These are phyloP conservation scores for Sinodicranocentrus sp. DNA, from an alignment of 2,888 invertebrate species.

Conservation along the genomic window DNA sequence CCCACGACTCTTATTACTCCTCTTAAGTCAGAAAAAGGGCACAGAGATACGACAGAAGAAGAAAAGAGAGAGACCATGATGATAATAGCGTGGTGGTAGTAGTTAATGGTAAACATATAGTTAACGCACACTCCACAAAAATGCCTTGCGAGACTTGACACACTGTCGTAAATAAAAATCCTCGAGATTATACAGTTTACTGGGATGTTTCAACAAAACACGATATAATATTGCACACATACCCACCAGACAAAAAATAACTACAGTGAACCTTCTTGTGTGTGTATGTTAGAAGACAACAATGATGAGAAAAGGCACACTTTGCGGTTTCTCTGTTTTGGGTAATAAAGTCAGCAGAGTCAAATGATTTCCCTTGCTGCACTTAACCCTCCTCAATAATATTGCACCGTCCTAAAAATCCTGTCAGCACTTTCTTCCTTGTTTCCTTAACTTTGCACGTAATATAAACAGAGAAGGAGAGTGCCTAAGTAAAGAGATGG, in stretches of 20 bases:
- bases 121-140: constrained; percentile 24
- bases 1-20: neutral
- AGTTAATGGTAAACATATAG: constrained; percentile 42
- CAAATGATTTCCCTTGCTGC: constrained; percentile 67
- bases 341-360: constrained; percentile 67
- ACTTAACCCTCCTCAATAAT: constrained; percentile 64
- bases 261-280: neutral
- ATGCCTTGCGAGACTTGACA: constrained; percentile 53
- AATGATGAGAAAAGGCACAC: constrained; percentile 58
- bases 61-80: constrained; percentile 24
- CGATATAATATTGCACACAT: neutral
- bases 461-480: neutral
- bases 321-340: constrained; percentile 63
- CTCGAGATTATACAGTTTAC: constrained; percentile 45
- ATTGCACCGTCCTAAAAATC: constrained; percentile 59
- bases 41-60: neutral
- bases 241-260: constrained; percentile 1
- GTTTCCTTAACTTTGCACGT: constrained; percentile 9
- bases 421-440: constrained; percentile 63
- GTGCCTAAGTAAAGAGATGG: too few relatives aligned
- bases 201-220: constrained; percentile 18
- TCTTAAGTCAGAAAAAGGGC: neutral
- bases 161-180: constrained; percentile 63
- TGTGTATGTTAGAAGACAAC: constrained; percentile 10
- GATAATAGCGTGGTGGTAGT: constrained; percentile 45